phyloP scores from a whole-genome alignment of 2,888 invertebrate species.

The Spodoptera exigua region DNA sequence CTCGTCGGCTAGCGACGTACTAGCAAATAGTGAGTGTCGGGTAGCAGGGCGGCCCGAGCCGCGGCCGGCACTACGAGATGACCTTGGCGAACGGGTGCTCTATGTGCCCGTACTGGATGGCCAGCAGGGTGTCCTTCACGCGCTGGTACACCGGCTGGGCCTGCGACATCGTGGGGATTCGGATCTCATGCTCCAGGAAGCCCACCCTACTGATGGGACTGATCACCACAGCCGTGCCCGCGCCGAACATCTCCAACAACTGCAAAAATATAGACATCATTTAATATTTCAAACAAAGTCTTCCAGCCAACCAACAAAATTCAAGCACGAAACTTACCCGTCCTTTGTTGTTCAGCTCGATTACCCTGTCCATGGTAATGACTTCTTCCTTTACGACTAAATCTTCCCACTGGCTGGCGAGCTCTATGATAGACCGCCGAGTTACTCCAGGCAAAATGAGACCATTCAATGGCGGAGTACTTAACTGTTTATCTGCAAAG shows the following conservation, averaged over 20 bases:
- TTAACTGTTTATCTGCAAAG: constrained; percentile 94
- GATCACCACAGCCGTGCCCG: constrained; percentile 99
- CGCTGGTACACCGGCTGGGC: constrained; percentile 92
- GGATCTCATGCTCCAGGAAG: constrained; percentile 91
- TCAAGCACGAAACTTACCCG: constrained; percentile 91
- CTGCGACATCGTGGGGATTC: constrained; percentile 93
- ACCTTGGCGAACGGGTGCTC: constrained; percentile 94
- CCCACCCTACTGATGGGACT: constrained; percentile 96
- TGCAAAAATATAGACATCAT: constrained; percentile 79
- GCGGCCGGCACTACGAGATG: constrained; percentile 73
- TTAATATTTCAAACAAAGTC: constrained; percentile 1
- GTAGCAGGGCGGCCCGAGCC: constrained; percentile 35
- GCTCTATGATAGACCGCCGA: constrained; percentile 95
- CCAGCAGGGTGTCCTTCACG: constrained; percentile 93
- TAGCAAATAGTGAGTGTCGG: constrained; percentile 41
- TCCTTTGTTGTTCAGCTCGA: constrained; percentile 92
- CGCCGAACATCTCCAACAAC: constrained; percentile 98
- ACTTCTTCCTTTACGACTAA: constrained; percentile 94
- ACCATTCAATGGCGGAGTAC: constrained; percentile 98
- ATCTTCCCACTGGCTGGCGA: constrained; percentile 95
- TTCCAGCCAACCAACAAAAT: background rate
- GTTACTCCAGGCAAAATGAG: constrained; percentile 98
- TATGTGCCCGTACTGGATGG: constrained; percentile 97
- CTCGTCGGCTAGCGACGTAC: constrained; percentile 36
- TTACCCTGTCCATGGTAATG: constrained; percentile 95